phyloP scores from a whole-genome alignment of 2,888 invertebrate species.

The Netelia virgata region DNA sequence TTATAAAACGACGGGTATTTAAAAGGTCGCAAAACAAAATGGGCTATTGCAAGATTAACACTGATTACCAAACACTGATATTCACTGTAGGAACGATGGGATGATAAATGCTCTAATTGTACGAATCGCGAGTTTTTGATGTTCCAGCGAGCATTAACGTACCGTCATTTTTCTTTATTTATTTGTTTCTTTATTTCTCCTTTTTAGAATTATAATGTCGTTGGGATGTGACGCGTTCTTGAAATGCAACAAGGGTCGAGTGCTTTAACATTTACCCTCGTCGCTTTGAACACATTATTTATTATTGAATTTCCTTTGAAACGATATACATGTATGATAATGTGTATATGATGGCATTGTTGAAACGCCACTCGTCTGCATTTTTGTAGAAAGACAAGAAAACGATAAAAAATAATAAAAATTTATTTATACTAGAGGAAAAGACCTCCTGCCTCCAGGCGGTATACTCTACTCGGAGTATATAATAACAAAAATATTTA shows the following conservation, averaged over 20 bases:
- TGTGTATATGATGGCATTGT: constrained; percentile 71
- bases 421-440: constrained; percentile 56
- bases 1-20: constrained; percentile 32
- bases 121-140: constrained; percentile 6
- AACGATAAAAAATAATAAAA: constrained; percentile 36
- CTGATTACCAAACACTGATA: constrained; percentile 7
- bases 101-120: neutral
- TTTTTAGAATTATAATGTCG: too few relatives aligned
- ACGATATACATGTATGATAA: constrained; percentile 6
- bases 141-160: constrained; percentile 10
- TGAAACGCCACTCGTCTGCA: constrained; percentile 76
- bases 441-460: constrained; percentile 63
- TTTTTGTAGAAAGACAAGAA: constrained; percentile 71
- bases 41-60: constrained; percentile 14
- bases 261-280: constrained; percentile 55
- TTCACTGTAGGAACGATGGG: neutral
- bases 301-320: constrained; percentile 51
- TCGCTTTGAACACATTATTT: constrained; percentile 52
- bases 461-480: constrained; percentile 62
- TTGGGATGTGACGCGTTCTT: constrained; percentile 40
- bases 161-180: constrained; percentile 12
- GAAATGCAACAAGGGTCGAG: constrained; percentile 19
- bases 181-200: too few relatives aligned
- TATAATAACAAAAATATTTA: constrained; percentile 55
- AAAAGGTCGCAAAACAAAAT: neutral